Evolutionary conservation across 2,797 vertebrate genomes (phyloP).

Genomic region (Urocyon cinereoargenteus): DNA sequence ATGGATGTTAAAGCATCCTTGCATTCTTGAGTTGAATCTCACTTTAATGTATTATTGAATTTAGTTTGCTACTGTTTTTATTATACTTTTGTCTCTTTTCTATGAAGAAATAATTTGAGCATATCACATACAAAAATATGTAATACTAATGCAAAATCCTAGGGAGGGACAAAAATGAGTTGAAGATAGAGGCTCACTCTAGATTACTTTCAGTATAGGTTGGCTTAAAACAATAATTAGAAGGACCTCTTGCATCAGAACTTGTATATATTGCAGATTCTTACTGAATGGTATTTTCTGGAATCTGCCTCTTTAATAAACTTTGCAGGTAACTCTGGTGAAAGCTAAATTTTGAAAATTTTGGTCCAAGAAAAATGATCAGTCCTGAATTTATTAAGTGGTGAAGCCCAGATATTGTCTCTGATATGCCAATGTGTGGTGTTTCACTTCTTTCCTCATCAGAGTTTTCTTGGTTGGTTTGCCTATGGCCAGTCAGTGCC

Average conservation of each 20-base stretch:
- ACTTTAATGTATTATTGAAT: neutral
- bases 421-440: too few species aligned
- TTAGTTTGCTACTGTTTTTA: neutral
- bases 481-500: too few species aligned
- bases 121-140: neutral
- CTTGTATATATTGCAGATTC: neutral
- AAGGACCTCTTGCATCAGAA: neutral
- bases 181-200: neutral
- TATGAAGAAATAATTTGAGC: slow-evolving; percentile 18
- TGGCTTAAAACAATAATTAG: neutral
- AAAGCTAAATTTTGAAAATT: neutral
- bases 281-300: neutral
- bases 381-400: neutral
- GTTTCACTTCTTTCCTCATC: neutral
- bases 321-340: neutral
- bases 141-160: neutral
- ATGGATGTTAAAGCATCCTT: neutral
- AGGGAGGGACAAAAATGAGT: neutral
- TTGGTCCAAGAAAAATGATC: neutral
- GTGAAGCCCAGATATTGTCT: neutral
- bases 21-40: neutral
- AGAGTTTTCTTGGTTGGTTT: neutral
- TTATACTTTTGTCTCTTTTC: neutral
- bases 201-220: neutral
- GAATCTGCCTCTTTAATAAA: neutral